phyloP scores from a whole-genome alignment of 1,140 invertebrate genomes.

The Chelonus insularis region DNA sequence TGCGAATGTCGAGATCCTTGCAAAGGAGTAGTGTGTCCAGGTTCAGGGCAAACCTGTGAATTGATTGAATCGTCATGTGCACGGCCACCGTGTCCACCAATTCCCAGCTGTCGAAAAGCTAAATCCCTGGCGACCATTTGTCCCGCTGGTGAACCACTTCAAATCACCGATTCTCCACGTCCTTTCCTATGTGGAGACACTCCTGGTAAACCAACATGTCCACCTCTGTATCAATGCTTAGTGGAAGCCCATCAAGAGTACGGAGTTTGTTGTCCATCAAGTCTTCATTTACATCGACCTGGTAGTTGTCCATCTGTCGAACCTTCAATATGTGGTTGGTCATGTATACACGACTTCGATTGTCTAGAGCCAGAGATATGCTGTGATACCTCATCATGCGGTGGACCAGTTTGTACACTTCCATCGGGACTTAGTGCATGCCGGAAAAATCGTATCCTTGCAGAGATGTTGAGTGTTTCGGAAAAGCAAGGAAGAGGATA shows the following conservation, averaged over 20 bases:
- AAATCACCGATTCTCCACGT: constrained; percentile 74
- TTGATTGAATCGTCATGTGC: constrained; percentile 77
- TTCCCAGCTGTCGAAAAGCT: constrained; percentile 75
- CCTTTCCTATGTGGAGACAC: constrained; percentile 82
- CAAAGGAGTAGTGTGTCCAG: constrained; percentile 73
- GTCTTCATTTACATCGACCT: constrained; percentile 71
- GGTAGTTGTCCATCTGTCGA: constrained; percentile 70
- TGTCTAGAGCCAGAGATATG: constrained; percentile 81
- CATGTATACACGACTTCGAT: constrained; percentile 76
- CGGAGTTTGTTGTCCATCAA: constrained; percentile 83
- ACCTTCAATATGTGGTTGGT: constrained; percentile 63
- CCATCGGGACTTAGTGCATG: constrained; percentile 62
- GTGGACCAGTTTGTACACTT: constrained; percentile 44
- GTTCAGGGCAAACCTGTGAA: constrained; percentile 70
- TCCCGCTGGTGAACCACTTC: constrained; percentile 76
- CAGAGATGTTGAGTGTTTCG: constrained; percentile 74
- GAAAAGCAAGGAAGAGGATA: constrained; percentile 80
- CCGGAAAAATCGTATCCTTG: constrained; percentile 74
- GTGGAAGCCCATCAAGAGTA: constrained; percentile 80
- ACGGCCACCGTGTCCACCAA: constrained; percentile 76
- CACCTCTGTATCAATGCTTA: constrained; percentile 76
- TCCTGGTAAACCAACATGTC: constrained; percentile 79
- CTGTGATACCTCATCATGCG: constrained; percentile 65
- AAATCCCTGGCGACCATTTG: constrained; percentile 72
- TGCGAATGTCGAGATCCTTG: constrained; percentile 84